A percentile compares a stretch with the other conserved stretches of the same genome.
These are phyloP conservation scores for Oxygymnocypris stewartii DNA, from an alignment of 2,113 vertebrate genomes.

Conservation along the genomic window DNA sequence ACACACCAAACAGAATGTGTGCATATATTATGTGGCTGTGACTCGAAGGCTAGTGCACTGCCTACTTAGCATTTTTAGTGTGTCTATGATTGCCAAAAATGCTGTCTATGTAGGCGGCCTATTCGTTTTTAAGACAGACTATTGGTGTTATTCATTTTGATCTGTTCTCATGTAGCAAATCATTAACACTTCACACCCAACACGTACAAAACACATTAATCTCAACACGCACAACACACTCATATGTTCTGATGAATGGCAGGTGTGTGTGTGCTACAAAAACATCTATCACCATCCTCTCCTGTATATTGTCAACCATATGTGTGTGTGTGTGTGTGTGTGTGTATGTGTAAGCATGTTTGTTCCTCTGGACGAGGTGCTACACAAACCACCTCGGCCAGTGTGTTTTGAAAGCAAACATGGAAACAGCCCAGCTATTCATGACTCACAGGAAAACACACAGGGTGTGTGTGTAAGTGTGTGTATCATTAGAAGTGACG, in stretches of 20 bases:
- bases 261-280: not conserved
- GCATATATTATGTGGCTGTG: not conserved
- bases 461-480: not conserved
- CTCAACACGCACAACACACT: not conserved
- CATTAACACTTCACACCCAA: constrained; percentile 6
- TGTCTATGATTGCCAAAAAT: not conserved
- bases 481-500: not conserved
- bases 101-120: too few species aligned
- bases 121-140: not conserved
- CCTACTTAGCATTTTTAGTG: not conserved
- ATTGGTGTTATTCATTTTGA: not conserved
- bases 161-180: not conserved
- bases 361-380: constrained; percentile 12
- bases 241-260: not conserved
- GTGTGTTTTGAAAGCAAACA: constrained; percentile 79
- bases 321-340: constrained; percentile 20
- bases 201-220: too few species aligned
- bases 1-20: constrained; percentile 1
- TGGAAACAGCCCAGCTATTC: constrained; percentile 64
- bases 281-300: constrained; percentile 5
- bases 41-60: not conserved
- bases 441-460: constrained; percentile 33
- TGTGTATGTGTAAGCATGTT: constrained; percentile 18
- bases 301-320: constrained; percentile 11
- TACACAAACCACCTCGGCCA: constrained; percentile 59